Base-by-base conservation (phyloP, 1,140 invertebrate genomes). In the Formica selysi region DNA sequence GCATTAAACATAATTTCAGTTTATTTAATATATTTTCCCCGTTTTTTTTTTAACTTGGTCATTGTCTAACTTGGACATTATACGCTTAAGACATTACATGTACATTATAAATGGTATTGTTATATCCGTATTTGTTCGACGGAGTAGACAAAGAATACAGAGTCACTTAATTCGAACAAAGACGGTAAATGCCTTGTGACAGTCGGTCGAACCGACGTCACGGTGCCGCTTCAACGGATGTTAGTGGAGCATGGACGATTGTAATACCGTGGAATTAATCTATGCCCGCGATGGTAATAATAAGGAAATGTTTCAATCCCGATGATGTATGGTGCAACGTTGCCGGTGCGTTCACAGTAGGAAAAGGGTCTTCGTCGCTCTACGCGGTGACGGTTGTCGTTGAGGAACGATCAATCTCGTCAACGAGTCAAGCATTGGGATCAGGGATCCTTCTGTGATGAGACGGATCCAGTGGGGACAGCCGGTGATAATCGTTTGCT, bases 301-400 rank as follows among this genome's bases (percentile, higher is more conserved):
- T 95, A 94, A 95, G 94, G 94, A 95, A 95, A 95, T 95, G 94
- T 95, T 95, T 95, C 94, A 95, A 95, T 95, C 94, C 92, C 92
- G 92, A 91, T 95, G 94, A 95, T 95, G 94, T 95, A 95, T 95
- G 94, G 92, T 92, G 89, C 92, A 90, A 57, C 61, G 76, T 83
- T 87, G 76, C 62, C 73, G 74, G 84, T 84, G 70, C 76, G 87
- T 91, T 80, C 88, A 51, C 74, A 70, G 78, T 85, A 85, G 80
- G 86, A 87, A 89, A 91, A 90, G 89, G 90, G 87, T 86, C 84
- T 65, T 81, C 88, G 81, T 87, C 87, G 79, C 83, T 91, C 80
- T 57, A 48, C 76, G 76, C 84, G 76, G 83, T 78, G 71, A 86
- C 86, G 86, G 61, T 90, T 85, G 89, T 90, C 88, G 86, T 87